phyloP scores from a whole-genome alignment of 2,888 invertebrate species.

The Loripinus fragilis region DNA sequence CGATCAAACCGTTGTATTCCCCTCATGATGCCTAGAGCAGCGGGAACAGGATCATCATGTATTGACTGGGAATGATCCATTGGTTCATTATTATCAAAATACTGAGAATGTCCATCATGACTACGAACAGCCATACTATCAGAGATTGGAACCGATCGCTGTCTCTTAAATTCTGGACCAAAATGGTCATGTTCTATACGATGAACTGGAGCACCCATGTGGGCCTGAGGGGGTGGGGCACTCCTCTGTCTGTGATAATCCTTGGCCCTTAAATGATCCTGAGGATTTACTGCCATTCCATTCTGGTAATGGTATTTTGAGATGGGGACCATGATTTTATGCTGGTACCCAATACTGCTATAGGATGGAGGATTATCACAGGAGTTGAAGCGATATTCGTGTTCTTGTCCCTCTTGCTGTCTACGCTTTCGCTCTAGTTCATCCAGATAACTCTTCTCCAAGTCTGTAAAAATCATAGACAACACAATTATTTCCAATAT shows the following conservation, averaged over 20 bases:
- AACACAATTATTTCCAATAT: no score
- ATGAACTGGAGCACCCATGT: neutral
- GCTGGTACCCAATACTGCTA: slow-evolving; percentile 8
- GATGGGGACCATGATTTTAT: slow-evolving; percentile 6
- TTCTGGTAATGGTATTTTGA: slow-evolving; percentile 31
- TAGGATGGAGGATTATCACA: slow-evolving; percentile 30
- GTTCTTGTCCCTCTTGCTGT: slow-evolving; percentile 44
- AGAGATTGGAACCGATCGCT: slow-evolving; percentile 44
- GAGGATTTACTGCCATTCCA: slow-evolving; percentile 29
- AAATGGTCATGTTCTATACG: slow-evolving; percentile 26
- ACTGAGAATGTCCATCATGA: slow-evolving; percentile 53
- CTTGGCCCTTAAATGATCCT: slow-evolving; percentile 19
- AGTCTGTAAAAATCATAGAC: slow-evolving; percentile 40
- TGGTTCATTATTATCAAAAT: slow-evolving; percentile 49
- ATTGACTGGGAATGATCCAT: slow-evolving; percentile 52
- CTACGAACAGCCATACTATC: slow-evolving; percentile 55
- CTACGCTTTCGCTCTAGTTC: slow-evolving; percentile 45
- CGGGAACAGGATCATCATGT: slow-evolving; percentile 56
- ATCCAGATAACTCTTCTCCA: slow-evolving; percentile 41
- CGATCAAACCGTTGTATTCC: slow-evolving; percentile 46
- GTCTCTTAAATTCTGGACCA: slow-evolving; percentile 55
- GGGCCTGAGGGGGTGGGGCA: slow-evolving; percentile 27
- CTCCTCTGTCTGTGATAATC: slow-evolving; percentile 53
- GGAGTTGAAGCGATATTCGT: slow-evolving; percentile 38
- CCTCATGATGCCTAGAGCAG: slow-evolving; percentile 58